Conservation (phyloP, 2,797 vertebrate genomes). For the Sebastolobus altivelis region DNA sequence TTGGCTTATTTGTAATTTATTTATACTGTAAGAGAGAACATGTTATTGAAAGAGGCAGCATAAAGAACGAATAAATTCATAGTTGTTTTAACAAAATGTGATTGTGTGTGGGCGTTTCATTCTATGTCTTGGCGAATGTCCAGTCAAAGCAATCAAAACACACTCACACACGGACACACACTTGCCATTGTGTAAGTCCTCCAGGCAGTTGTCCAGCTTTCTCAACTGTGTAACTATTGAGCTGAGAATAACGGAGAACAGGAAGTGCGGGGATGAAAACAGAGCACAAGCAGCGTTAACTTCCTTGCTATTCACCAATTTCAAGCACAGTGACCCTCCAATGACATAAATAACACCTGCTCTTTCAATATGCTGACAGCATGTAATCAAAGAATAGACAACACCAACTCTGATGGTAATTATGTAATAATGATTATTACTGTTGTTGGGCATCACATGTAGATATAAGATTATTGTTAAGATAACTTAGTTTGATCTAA, state of each 20-base stretch:
- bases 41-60: slow-evolving; percentile 48
- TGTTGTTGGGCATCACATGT: not conserved
- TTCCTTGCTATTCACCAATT: slow-evolving; percentile 2
- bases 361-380: not conserved
- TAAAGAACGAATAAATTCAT: slow-evolving; percentile 80
- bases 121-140: slow-evolving; percentile 63
- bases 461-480: not conserved
- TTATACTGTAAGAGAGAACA: slow-evolving; percentile 62
- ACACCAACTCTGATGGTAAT: not conserved
- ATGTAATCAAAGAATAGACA: not conserved
- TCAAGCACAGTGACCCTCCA: not conserved
- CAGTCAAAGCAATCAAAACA: slow-evolving; percentile 51
- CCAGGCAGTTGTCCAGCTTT: slow-evolving; percentile 61
- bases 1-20: slow-evolving; percentile 62
- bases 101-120: slow-evolving; percentile 70
- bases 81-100: slow-evolving; percentile 75
- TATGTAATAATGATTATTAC: not conserved
- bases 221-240: slow-evolving; percentile 36
- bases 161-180: slow-evolving; percentile 36
- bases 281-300: not conserved
- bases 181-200: slow-evolving; percentile 64
- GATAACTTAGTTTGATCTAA: not conserved
- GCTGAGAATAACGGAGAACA: slow-evolving; percentile 32
- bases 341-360: slow-evolving; percentile 11
- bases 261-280: slow-evolving; percentile 29